Conservation (phyloP, 2,797 vertebrate species). For the Cirrhinus molitorella region DNA sequence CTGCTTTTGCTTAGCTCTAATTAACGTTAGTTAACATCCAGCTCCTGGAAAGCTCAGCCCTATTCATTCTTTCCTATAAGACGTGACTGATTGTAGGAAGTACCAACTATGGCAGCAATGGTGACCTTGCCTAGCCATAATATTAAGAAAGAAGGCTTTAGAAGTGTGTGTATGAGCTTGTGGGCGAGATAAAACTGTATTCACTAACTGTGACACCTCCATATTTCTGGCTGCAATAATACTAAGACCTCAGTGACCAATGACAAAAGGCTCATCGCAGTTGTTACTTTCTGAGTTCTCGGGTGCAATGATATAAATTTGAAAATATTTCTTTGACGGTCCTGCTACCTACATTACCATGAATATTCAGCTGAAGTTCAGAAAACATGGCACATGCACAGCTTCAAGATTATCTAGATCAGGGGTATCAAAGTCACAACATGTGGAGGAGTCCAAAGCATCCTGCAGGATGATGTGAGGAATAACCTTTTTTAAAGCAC, state of each 20-base stretch:
- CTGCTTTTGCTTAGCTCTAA: slow-evolving; percentile 12
- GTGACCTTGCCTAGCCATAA: slow-evolving; percentile 53
- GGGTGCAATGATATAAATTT: not conserved
- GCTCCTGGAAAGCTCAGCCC: slow-evolving; percentile 47
- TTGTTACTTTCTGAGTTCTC: not conserved
- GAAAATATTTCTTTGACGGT: not conserved
- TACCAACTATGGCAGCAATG: slow-evolving; percentile 39
- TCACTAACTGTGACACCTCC: slow-evolving; percentile 45
- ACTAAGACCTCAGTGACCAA: slow-evolving; percentile 6
- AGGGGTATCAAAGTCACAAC: not conserved
- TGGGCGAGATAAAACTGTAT: slow-evolving; percentile 21
- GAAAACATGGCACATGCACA: not conserved
- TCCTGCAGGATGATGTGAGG: not conserved
- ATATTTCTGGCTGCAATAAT: slow-evolving; percentile 43
- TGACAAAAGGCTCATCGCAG: not conserved
- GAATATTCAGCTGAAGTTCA: not conserved
- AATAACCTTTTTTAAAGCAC: not conserved
- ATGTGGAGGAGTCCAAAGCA: not conserved
- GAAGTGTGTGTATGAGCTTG: slow-evolving; percentile 8
- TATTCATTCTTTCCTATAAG: slow-evolving; percentile 48
- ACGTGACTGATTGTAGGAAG: slow-evolving; percentile 46
- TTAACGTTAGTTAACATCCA: slow-evolving; percentile 50
- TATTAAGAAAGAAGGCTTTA: slow-evolving; percentile 49
- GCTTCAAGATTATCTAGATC: not conserved
- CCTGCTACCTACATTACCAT: not conserved